Evolutionary conservation across 2,888 invertebrate species (phyloP).

Genomic region (Norana najaformis): DNA sequence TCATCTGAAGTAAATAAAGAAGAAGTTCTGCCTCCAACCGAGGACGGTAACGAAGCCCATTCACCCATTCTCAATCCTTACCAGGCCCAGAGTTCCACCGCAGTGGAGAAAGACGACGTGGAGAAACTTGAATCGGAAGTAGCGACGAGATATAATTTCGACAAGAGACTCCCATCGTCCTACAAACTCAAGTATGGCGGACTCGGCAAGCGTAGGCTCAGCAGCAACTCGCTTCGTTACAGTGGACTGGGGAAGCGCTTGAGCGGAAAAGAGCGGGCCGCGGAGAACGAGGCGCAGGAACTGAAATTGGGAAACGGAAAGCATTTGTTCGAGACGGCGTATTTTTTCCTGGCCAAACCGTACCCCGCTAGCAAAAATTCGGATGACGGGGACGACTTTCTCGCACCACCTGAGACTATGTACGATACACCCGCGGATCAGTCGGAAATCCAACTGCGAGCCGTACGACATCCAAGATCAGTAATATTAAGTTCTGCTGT

Average conservation of each 20-base stretch:
- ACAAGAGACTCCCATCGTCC: constrained; percentile 3
- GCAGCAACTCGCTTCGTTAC: constrained; percentile 16
- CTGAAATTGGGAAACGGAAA: background rate
- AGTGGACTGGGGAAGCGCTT: constrained; percentile 3
- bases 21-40: background rate
- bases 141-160: background rate
- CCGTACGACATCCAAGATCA: background rate
- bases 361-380: background rate
- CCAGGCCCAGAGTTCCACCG: background rate
- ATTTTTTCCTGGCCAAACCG: background rate
- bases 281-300: background rate
- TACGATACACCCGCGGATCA: background rate
- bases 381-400: background rate
- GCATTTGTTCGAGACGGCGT: background rate
- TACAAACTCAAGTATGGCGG: constrained; percentile 21
- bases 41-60: background rate
- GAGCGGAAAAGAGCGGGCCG: background rate
- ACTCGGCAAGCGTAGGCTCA: background rate
- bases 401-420: background rate
- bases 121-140: background rate
- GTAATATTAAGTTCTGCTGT: background rate
- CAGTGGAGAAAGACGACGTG: background rate
- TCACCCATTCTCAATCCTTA: background rate
- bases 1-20: background rate
- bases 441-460: background rate